These are phyloP conservation scores for Nomada goodeniana DNA, from an alignment of 2,888 invertebrate species.

Conservation along the genomic window DNA sequence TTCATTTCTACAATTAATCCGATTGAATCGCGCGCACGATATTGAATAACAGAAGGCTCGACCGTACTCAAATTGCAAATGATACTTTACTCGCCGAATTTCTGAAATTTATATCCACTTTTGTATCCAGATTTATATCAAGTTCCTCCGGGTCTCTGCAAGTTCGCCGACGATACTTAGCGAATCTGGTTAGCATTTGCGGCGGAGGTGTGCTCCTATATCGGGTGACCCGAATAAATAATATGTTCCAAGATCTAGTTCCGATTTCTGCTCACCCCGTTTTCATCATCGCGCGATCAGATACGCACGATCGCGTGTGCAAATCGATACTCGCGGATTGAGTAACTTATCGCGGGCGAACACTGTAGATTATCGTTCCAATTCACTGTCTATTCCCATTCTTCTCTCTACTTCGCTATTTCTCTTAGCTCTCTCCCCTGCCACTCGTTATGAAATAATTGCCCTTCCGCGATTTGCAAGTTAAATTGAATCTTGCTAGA, in stretches of 20 bases:
- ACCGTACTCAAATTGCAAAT: too few species aligned
- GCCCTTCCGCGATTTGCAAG: too few species aligned
- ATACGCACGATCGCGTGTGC: constrained; percentile 9
- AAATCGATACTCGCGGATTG: constrained; percentile 23
- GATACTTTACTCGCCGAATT: too few species aligned
- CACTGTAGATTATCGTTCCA: not conserved
- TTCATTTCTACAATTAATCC: not conserved
- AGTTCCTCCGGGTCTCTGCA: not conserved
- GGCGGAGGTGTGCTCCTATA: constrained; percentile 48
- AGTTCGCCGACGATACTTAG: constrained; percentile 54
- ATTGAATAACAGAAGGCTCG: too few species aligned
- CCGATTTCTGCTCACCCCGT: constrained; percentile 3
- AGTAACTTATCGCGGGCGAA: not conserved
- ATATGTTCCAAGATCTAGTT: constrained; percentile 10
- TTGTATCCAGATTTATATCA: too few species aligned
- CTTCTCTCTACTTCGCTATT: too few species aligned
- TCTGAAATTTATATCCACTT: too few species aligned
- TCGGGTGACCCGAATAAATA: constrained; percentile 54
- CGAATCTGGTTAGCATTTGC: constrained; percentile 66
- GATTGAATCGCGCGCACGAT: not conserved
- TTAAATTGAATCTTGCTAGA: too few species aligned
- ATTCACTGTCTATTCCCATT: not conserved
- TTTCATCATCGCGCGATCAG: constrained; percentile 29
- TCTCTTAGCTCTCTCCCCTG: too few species aligned
- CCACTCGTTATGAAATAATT: too few species aligned